phyloP scores from a whole-genome alignment of 1,140 invertebrate genomes.

The Lethocerus indicus region DNA sequence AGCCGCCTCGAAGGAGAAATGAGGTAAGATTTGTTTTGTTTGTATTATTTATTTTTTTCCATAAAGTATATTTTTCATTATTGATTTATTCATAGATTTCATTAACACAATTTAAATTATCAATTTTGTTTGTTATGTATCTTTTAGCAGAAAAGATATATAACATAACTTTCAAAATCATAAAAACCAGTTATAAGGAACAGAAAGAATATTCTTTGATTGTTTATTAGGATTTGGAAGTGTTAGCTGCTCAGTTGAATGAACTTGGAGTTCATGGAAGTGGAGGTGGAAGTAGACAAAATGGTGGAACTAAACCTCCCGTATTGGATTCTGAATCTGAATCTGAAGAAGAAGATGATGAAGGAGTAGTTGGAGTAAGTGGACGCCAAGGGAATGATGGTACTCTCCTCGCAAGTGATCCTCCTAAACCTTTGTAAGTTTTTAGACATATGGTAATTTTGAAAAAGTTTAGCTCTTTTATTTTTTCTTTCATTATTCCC shows the following conservation, averaged over 20 bases:
- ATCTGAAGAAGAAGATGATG: slow-evolving; percentile 28
- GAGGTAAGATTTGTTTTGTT: too few relatives aligned
- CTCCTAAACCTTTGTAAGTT: slow-evolving; percentile 88
- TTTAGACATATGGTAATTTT: not conserved
- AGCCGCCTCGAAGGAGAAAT: too few relatives aligned
- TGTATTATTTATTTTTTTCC: too few relatives aligned
- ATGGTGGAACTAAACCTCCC: slow-evolving; percentile 15
- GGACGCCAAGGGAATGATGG: slow-evolving; percentile 64
- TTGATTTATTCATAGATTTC: too few relatives aligned
- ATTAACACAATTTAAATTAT: too few relatives aligned
- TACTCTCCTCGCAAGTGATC: slow-evolving; percentile 86
- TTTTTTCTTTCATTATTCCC: too few relatives aligned
- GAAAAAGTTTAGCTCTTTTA: not conserved
- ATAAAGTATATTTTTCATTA: too few relatives aligned
- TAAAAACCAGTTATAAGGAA: too few relatives aligned
- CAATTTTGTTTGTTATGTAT: too few relatives aligned
- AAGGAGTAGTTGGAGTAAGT: slow-evolving; percentile 32
- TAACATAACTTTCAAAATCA: too few relatives aligned
- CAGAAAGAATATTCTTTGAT: too few relatives aligned
- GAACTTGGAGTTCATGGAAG: slow-evolving; percentile 54
- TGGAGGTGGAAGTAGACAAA: slow-evolving; percentile 11
- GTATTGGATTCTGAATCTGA: slow-evolving; percentile 25
- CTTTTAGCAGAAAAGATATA: too few relatives aligned
- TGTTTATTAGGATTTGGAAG: slow-evolving; percentile 70
- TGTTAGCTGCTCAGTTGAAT: slow-evolving; percentile 81